Conservation (phyloP, 2,888 invertebrate genomes). For the Eupithecia dodoneata region DNA sequence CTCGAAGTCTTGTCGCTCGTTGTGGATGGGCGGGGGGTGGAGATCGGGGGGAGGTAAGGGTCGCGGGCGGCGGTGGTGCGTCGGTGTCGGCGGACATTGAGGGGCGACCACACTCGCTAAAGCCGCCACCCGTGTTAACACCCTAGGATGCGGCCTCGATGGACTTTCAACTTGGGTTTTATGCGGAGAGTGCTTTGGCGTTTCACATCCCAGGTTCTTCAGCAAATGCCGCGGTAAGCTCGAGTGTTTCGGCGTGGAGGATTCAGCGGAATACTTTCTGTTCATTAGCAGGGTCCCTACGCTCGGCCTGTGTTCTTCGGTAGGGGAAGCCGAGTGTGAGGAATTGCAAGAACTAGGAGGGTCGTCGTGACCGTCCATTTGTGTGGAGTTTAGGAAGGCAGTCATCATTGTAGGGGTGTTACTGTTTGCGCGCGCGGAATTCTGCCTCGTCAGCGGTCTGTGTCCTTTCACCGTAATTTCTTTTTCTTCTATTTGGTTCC, state of each 20-base stretch:
- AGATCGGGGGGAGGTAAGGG: constrained; percentile 84
- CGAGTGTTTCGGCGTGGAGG: constrained; percentile 75
- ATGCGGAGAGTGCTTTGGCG: constrained; percentile 75
- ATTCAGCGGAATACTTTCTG: constrained; percentile 75
- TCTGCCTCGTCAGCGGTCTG: constrained; percentile 87
- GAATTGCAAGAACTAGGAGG: constrained; percentile 75
- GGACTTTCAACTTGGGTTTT: constrained; percentile 72
- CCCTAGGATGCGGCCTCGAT: constrained; percentile 86
- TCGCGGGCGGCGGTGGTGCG: constrained; percentile 89
- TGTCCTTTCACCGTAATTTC: constrained; percentile 85
- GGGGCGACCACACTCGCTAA: constrained; percentile 78
- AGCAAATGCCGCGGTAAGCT: constrained; percentile 76
- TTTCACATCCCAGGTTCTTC: constrained; percentile 74
- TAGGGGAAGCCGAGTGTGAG: constrained; percentile 74
- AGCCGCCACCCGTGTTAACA: constrained; percentile 84
- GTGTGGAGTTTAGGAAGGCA: constrained; percentile 77
- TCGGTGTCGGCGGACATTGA: constrained; percentile 94
- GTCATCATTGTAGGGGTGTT: constrained; percentile 80
- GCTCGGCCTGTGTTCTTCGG: constrained; percentile 70
- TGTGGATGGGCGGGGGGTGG: constrained; percentile 81
- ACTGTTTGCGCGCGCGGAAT: constrained; percentile 84
- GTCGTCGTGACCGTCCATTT: constrained; percentile 68
- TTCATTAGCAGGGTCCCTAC: constrained; percentile 77
- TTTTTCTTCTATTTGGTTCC: constrained; percentile 80
- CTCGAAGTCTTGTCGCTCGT: constrained; percentile 74